phyloP scores from a whole-genome alignment of 2,797 vertebrate species.

The Gorsachius magnificus region DNA sequence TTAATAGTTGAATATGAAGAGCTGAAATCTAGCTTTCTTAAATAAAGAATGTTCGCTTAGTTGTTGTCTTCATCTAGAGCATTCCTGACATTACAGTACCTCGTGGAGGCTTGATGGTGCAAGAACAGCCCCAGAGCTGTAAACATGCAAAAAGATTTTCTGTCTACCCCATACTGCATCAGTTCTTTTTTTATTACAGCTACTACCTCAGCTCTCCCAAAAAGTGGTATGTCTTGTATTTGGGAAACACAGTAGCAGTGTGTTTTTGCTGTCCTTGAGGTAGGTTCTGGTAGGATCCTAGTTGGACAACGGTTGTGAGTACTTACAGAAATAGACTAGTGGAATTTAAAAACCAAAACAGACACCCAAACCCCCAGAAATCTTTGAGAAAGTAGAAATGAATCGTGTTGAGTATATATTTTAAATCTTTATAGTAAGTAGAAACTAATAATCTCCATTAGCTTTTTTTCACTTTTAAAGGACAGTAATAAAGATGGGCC shows the following conservation, averaged over 20 bases:
- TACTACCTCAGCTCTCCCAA: neutral
- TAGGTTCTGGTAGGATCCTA: neutral
- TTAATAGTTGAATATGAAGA: neutral
- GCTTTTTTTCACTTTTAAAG: neutral
- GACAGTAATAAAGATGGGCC: neutral
- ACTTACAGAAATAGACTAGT: neutral
- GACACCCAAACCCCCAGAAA: neutral
- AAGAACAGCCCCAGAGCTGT: neutral
- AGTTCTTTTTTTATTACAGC: neutral
- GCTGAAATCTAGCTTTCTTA: neutral
- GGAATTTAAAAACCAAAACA: neutral
- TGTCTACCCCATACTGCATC: neutral
- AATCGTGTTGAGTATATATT: neutral
- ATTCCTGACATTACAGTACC: neutral
- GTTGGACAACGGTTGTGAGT: neutral
- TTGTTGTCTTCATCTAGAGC: neutral
- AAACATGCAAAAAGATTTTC: neutral
- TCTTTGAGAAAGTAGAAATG: neutral
- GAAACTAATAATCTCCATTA: neutral
- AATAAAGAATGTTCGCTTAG: neutral
- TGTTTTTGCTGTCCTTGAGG: neutral
- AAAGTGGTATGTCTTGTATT: neutral
- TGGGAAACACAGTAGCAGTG: neutral
- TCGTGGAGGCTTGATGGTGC: neutral
- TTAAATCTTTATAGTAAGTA: neutral